Base-by-base conservation (phyloP, 1,140 invertebrate species). In the Cydia fagiglandana region DNA sequence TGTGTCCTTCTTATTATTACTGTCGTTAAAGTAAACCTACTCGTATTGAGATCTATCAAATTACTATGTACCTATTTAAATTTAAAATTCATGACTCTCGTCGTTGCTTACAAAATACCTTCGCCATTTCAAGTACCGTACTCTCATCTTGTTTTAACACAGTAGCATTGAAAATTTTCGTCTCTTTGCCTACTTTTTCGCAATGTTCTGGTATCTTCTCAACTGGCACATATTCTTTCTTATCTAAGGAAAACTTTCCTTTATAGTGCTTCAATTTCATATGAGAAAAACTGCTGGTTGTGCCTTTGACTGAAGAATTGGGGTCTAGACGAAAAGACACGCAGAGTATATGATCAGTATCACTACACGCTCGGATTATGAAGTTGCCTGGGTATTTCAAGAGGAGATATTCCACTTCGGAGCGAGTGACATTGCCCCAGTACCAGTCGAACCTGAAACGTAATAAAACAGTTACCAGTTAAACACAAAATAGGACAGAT, bases 191-290 rank as follows among this genome's bases (percentile, higher is more conserved):
- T 4, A 66, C 24, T n/a, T 9, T 66, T 7, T 15, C 30, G 12
- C 64, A 66, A 20, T 66, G 64, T 34, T 66, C 28, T 12, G 64
- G 64, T 38, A 66, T 30, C 13, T 66, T 38, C 64, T 66, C 64
- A 2, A 66, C 5, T 5, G 24, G 9, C 10, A 66, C 64, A 66
- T 66, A 66, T 6, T 38, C 30, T n/a, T 34, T 66, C 2, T 66
- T 66, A 38, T 66, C 64, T 1, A 66, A 9, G 7, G 64, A 66
- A 38, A 66, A 66, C 13, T 10, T n/a, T 30, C 64, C 64, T 66
- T 66, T 66, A n/a, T 66, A 66, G 13, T 66, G 64, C 28, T 66
- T 30, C 4, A 66, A 10, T n/a, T 66, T 30, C 64, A 66, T 34
- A 34, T 66, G 64, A 3, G 64, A 30, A 12, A 66, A 66, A 7